Evolutionary conservation across 2,888 invertebrate genomes (phyloP).

Genomic region (Cheilosia urbana): DNA sequence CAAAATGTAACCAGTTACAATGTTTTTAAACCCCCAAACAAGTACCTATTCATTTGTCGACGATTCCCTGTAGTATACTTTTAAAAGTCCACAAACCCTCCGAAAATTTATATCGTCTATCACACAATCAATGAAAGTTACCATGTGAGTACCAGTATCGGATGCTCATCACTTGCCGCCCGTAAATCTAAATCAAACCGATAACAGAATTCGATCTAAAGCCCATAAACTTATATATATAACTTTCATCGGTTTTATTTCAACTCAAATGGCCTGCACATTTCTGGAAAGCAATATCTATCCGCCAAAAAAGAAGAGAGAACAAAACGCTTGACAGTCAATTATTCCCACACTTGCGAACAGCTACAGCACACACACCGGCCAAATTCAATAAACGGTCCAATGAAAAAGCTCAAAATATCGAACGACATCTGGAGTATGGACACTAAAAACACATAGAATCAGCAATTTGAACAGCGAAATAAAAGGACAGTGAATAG

Average conservation of each 20-base stretch:
- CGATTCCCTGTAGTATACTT: not conserved
- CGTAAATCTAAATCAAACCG: conserved; percentile 40
- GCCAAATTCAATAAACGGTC: conserved; percentile 55
- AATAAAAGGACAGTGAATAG: conserved; percentile 29
- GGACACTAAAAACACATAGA: conserved; percentile 55
- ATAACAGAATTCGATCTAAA: conserved; percentile 34
- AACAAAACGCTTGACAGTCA: conserved; percentile 7
- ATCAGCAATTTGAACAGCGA: conserved; percentile 40
- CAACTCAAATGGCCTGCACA: conserved; percentile 6
- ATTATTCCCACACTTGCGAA: not conserved
- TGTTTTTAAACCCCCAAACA: not conserved
- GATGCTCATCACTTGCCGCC: not conserved
- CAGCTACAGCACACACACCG: not conserved
- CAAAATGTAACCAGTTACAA: too few species aligned
- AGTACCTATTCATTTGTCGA: not conserved
- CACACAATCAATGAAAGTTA: not conserved
- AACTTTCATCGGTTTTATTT: conserved; percentile 29
- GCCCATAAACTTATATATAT: conserved; percentile 36
- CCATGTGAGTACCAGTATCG: not conserved
- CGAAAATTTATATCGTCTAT: not conserved
- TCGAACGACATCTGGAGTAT: conserved; percentile 59
- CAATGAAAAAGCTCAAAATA: conserved; percentile 45
- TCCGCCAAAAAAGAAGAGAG: not conserved
- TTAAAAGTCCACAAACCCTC: not conserved
- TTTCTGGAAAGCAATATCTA: conserved; percentile 48